phyloP scores from a whole-genome alignment of 1,140 invertebrate species.

The Drosophila burlai region DNA sequence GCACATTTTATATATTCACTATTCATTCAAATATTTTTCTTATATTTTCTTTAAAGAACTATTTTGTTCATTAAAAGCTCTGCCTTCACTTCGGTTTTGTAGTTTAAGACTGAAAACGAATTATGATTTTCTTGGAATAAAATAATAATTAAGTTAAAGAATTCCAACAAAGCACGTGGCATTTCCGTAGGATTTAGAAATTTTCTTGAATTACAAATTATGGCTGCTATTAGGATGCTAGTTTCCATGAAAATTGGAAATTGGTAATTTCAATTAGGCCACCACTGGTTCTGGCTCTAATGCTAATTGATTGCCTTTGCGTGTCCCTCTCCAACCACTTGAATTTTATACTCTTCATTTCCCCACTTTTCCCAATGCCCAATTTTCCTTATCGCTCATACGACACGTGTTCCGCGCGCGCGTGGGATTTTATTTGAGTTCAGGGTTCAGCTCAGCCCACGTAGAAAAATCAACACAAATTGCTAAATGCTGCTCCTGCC shows the following conservation, averaged over 20 bases:
- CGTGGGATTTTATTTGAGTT: constrained; percentile 14
- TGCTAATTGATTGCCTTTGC: constrained; percentile 52
- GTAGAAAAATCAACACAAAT: constrained; percentile 46
- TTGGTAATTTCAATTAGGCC: constrained; percentile 1
- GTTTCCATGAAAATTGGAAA: background rate
- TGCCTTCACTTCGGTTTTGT: background rate
- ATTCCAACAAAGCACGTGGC: background rate
- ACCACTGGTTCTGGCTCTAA: constrained; percentile 20
- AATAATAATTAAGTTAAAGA: background rate
- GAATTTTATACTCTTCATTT: constrained; percentile 26
- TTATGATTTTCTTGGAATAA: background rate
- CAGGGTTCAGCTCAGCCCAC: background rate
- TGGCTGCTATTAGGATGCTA: background rate
- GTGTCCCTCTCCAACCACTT: constrained; percentile 14
- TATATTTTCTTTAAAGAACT: background rate
- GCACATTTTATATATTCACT: background rate
- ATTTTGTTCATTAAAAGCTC: no score
- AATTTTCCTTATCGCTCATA: constrained; percentile 33
- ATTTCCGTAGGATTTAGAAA: background rate
- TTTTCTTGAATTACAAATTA: background rate
- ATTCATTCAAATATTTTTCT: background rate
- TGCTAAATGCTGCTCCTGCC: constrained; percentile 28
- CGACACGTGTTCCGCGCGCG: constrained; percentile 23
- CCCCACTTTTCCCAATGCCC: constrained; percentile 2
- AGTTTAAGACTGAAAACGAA: background rate